phyloP scores from a whole-genome alignment of 2,797 vertebrate genomes.

The Momotus momota region DNA sequence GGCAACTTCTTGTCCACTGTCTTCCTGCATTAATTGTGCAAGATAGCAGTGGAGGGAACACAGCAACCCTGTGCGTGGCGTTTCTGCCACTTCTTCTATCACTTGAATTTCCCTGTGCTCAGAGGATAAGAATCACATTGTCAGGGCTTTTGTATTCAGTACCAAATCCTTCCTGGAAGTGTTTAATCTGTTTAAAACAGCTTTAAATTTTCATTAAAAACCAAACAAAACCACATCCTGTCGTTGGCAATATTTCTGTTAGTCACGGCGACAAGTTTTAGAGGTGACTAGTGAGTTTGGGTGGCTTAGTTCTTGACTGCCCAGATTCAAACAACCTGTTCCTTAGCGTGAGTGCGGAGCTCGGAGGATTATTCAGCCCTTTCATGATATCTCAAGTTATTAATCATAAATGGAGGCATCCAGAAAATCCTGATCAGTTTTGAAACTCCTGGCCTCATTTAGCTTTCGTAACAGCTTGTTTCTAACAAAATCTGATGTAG shows the following conservation, averaged over 20 bases:
- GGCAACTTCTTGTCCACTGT: neutral
- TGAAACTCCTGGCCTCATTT: constrained; percentile 67
- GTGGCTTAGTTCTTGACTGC: neutral
- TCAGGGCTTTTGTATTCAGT: neutral
- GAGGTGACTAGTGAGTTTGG: constrained; percentile 16
- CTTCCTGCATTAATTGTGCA: neutral
- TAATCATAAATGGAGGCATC: constrained; percentile 58
- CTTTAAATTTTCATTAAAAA: constrained; percentile 42
- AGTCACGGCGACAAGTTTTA: neutral
- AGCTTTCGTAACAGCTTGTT: constrained; percentile 70
- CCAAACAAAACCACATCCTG: constrained; percentile 1
- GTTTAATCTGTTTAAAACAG: constrained; percentile 39
- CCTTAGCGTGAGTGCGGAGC: neutral
- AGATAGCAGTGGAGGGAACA: neutral
- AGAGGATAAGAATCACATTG: constrained; percentile 8
- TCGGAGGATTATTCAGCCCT: neutral
- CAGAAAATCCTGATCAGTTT: constrained; percentile 58
- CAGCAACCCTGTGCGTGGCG: neutral
- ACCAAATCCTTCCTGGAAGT: constrained; percentile 20
- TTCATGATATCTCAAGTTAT: constrained; percentile 29
- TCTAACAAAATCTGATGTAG: constrained; percentile 53
- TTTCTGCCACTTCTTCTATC: neutral
- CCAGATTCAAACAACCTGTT: neutral
- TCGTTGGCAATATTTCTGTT: neutral
- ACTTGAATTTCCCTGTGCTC: neutral